Evolutionary conservation across 2,888 invertebrate genomes (phyloP).

Genomic region (Leptinotarsa rubiginosa): DNA sequence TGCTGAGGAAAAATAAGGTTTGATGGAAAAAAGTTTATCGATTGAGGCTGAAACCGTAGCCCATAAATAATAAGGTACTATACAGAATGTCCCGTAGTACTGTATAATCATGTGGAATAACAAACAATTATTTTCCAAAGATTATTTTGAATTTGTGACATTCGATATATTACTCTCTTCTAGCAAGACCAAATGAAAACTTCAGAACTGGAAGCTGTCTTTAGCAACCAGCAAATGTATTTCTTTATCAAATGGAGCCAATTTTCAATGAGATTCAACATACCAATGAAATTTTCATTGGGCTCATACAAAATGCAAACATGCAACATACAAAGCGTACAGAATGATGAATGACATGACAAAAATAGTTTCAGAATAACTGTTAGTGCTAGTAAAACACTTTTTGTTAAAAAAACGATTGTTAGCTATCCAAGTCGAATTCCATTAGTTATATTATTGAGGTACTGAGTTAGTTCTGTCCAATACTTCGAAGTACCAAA

Average conservation of each 20-base stretch:
- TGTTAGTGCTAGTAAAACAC: background rate
- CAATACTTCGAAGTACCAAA: background rate
- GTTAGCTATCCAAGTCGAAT: background rate
- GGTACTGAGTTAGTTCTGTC: slow-evolving; percentile 1
- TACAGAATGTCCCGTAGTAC: background rate
- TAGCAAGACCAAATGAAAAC: background rate
- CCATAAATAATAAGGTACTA: background rate
- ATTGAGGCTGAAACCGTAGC: background rate
- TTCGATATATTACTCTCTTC: background rate
- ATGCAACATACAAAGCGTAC: slow-evolving; percentile 5
- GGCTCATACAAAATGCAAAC: background rate
- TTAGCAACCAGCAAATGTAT: too few relatives aligned
- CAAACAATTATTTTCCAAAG: too few relatives aligned
- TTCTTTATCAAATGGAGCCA: too few relatives aligned
- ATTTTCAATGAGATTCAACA: background rate
- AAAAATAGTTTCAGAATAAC: too few relatives aligned
- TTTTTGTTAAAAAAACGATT: background rate
- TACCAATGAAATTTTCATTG: background rate
- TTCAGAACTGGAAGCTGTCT: background rate
- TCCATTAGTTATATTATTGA: background rate
- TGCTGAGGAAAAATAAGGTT: slow-evolving; percentile 72
- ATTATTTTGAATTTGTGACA: background rate
- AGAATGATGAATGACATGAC: background rate
- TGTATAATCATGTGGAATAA: background rate
- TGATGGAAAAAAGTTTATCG: background rate